Evolutionary conservation across 2,113 vertebrate species (phyloP).

Genomic region (Cervus canadensis): DNA sequence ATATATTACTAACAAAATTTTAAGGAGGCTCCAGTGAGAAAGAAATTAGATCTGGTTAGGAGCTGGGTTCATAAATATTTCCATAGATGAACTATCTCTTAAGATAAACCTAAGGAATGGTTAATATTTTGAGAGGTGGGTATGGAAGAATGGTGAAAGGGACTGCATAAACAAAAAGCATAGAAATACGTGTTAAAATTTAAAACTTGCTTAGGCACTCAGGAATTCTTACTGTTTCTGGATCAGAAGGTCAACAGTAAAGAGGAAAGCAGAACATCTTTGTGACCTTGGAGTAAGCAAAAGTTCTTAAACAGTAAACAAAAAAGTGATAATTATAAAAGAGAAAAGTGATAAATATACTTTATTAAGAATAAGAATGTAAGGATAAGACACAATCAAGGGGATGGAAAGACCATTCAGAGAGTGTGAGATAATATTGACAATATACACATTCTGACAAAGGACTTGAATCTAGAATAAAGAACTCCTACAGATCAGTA

Average conservation of each 20-base stretch:
- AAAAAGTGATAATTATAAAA: not conserved
- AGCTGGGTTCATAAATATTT: not conserved
- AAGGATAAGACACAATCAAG: not conserved
- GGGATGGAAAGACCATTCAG: not conserved
- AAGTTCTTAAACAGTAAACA: not conserved
- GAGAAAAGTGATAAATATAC: not conserved
- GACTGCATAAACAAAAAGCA: not conserved
- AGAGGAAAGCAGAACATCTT: slow-evolving; percentile 1
- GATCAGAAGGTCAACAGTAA: not conserved
- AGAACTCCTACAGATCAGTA: not conserved
- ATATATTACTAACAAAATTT: not conserved
- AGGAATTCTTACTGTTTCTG: not conserved
- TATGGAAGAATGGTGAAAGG: not conserved
- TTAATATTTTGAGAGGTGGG: not conserved
- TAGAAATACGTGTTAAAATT: not conserved
- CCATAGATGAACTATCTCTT: not conserved
- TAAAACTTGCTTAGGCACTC: not conserved
- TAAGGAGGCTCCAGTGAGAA: not conserved
- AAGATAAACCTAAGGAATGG: not conserved
- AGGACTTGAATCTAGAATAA: not conserved
- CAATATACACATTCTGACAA: not conserved
- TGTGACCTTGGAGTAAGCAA: not conserved
- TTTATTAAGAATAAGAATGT: not conserved
- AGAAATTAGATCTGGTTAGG: not conserved
- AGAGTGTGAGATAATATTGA: not conserved